A percentile compares a stretch with the other conserved stretches of the same genome.
Conservation (phyloP, 2,888 invertebrate genomes). For the Poecilobothrus nobilitatus region DNA sequence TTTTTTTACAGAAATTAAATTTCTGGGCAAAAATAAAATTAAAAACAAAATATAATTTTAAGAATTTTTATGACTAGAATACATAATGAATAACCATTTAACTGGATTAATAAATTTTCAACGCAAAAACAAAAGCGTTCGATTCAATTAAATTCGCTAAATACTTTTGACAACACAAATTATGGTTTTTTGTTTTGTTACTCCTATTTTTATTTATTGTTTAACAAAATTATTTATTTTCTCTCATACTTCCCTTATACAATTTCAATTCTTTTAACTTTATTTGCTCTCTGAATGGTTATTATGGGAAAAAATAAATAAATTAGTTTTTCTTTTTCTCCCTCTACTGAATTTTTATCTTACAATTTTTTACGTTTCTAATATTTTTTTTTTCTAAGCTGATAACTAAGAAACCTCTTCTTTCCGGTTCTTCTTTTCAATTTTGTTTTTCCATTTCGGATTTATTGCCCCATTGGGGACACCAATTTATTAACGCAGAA, state of each 20-base stretch:
- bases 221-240: neutral
- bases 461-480: neutral
- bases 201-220: neutral
- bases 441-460: neutral
- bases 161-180: neutral
- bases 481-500: conserved; percentile 3
- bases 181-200: neutral
- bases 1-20: no score
- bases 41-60: no score
- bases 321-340: neutral
- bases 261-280: neutral
- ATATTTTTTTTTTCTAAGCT: no score
- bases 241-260: no score
- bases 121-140: no score
- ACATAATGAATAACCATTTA: no score
- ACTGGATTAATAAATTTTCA: no score
- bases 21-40: no score
- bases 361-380: neutral
- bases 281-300: conserved; percentile 4
- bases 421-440: neutral
- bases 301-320: conserved; percentile 1
- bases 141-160: no score
- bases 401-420: no score
- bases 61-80: no score
- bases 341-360: neutral